Percentiles rank a stretch among this genome's conserved stretches.
phyloP scores from a whole-genome alignment of 2,797 vertebrate species.

The Vespertilio murinus region DNA sequence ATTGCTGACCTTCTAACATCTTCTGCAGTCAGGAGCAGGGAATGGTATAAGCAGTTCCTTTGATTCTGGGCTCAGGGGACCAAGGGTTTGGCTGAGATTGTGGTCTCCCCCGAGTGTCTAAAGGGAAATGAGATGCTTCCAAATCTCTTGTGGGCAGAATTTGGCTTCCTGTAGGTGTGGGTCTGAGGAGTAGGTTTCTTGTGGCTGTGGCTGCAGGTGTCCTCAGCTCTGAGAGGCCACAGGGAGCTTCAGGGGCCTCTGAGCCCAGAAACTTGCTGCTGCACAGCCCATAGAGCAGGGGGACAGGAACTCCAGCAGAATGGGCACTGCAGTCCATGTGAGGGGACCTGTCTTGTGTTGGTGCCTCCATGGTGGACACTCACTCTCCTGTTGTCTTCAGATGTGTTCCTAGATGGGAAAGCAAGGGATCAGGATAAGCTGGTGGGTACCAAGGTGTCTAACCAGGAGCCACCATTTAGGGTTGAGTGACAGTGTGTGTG shows the following conservation, averaged over 20 bases:
- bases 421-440: too few species aligned
- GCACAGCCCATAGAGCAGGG: too few species aligned
- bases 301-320: too few species aligned
- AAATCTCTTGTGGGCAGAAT: background rate
- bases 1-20: background rate
- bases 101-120: background rate
- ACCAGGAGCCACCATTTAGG: background rate
- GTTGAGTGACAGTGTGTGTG: too few species aligned
- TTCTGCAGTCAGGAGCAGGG: background rate
- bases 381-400: too few species aligned
- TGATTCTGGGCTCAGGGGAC: background rate
- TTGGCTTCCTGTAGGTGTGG: background rate
- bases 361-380: too few species aligned
- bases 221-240: too few species aligned
- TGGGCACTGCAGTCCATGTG: too few species aligned
- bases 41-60: accelerated
- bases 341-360: too few species aligned
- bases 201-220: too few species aligned
- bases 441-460: background rate
- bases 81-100: background rate
- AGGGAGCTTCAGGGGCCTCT: too few species aligned
- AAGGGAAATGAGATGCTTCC: background rate
- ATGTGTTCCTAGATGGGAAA: background rate
- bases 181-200: background rate
- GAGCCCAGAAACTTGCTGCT: too few species aligned